Evolutionary conservation across 2,888 invertebrate species (phyloP).

Genomic region (Drosophila paramelanica): DNA sequence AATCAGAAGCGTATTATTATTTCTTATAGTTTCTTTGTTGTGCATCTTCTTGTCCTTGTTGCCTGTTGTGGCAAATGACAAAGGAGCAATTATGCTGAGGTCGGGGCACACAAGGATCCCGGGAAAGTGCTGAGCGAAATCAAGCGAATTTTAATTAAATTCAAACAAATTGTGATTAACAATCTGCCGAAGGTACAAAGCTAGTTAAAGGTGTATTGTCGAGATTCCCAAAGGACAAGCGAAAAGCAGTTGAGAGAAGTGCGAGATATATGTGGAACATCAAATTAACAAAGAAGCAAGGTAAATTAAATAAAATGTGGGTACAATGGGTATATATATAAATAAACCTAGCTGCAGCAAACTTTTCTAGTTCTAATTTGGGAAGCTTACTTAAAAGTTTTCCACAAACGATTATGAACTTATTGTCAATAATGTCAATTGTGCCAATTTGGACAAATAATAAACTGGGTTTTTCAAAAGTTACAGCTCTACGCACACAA

Average conservation of each 20-base stretch:
- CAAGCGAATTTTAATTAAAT: slow-evolving; percentile 65
- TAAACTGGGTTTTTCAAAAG: too few species aligned
- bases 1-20: slow-evolving; percentile 74
- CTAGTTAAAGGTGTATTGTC: slow-evolving; percentile 14
- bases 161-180: slow-evolving; percentile 62
- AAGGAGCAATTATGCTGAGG: slow-evolving; percentile 72
- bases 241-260: neutral
- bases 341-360: neutral
- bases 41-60: slow-evolving; percentile 1
- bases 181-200: slow-evolving; percentile 44
- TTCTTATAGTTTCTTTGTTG: slow-evolving; percentile 30
- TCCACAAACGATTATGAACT: neutral
- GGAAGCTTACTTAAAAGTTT: neutral
- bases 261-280: slow-evolving; percentile 7
- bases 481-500: neutral
- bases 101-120: slow-evolving; percentile 29
- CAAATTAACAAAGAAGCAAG: slow-evolving; percentile 6
- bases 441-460: too few species aligned
- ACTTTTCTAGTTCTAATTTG: neutral
- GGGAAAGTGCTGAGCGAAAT: slow-evolving; percentile 57
- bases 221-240: slow-evolving; percentile 4
- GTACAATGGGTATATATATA: neutral
- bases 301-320: slow-evolving; percentile 1
- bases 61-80: slow-evolving; percentile 72
- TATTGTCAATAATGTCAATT: too few species aligned